Percentiles rank a stretch among this genome's conserved stretches.
Evolutionary conservation across 2,113 vertebrate species (phyloP).

Genomic region (Phrynosoma blainvillii): DNA sequence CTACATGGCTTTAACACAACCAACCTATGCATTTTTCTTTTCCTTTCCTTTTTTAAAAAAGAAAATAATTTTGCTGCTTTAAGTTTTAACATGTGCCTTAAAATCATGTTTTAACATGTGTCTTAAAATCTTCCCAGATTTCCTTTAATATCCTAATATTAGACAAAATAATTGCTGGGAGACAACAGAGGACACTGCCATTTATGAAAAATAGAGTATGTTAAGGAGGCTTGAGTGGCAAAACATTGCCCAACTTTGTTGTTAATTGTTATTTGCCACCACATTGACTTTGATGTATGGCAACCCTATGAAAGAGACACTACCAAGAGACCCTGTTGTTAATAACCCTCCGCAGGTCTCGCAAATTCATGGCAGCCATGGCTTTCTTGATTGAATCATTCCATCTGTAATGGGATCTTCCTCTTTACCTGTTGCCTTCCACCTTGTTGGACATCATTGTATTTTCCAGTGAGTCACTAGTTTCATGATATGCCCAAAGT

Average conservation of each 20-base stretch:
- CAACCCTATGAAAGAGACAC: too few relatives aligned
- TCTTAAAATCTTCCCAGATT: constrained; percentile 87
- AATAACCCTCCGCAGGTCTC: too few relatives aligned
- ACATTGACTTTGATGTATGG: too few relatives aligned
- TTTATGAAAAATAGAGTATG: constrained; percentile 74
- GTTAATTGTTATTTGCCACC: not conserved
- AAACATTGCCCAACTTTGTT: constrained; percentile 58
- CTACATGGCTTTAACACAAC: constrained; percentile 82
- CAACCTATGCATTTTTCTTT: constrained; percentile 63
- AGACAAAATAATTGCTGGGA: constrained; percentile 83
- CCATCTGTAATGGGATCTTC: too few relatives aligned
- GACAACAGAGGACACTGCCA: constrained; percentile 82
- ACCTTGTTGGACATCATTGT: too few relatives aligned
- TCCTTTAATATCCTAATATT: constrained; percentile 87
- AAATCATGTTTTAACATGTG: constrained; percentile 87
- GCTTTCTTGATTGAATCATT: too few relatives aligned
- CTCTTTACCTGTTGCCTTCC: too few relatives aligned
- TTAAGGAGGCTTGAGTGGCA: constrained; percentile 68
- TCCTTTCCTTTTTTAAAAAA: constrained; percentile 73
- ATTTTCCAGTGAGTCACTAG: too few relatives aligned
- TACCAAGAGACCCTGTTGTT: too few relatives aligned
- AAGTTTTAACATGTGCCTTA: constrained; percentile 85
- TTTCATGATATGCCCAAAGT: too few relatives aligned
- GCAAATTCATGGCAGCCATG: too few relatives aligned
- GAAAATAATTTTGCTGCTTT: constrained; percentile 82